Evolutionary conservation across 1,140 invertebrate species (phyloP).

Genomic region (Hormaphis cornu): DNA sequence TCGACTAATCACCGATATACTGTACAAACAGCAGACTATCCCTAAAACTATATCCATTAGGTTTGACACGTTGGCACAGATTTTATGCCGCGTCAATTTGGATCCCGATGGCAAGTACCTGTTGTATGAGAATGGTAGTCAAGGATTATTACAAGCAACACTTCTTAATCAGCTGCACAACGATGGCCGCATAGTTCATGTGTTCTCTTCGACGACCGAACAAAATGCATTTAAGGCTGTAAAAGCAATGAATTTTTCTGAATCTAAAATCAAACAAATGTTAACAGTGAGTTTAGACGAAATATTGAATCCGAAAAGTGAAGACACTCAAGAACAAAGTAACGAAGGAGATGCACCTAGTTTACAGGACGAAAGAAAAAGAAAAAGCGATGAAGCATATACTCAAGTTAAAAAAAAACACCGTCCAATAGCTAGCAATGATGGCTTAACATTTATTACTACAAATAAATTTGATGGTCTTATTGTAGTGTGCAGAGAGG

Average conservation of each 20-base stretch:
- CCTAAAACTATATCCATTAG: slow-evolving; percentile 69
- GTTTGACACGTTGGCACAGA: slow-evolving; percentile 77
- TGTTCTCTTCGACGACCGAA: slow-evolving; percentile 67
- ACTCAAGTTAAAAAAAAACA: slow-evolving; percentile 27
- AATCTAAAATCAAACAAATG: slow-evolving; percentile 56
- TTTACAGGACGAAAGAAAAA: slow-evolving; percentile 37
- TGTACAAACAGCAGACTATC: slow-evolving; percentile 56
- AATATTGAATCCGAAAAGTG: neutral
- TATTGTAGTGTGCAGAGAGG: slow-evolving; percentile 70
- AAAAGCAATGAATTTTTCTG: slow-evolving; percentile 63
- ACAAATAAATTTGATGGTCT: slow-evolving; percentile 61
- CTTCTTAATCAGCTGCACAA: slow-evolving; percentile 63
- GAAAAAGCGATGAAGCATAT: slow-evolving; percentile 33
- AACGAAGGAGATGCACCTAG: slow-evolving; percentile 10
- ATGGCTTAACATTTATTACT: slow-evolving; percentile 49
- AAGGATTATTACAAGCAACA: slow-evolving; percentile 70
- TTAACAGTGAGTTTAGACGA: slow-evolving; percentile 52
- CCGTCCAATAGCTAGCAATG: slow-evolving; percentile 29
- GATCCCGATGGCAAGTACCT: slow-evolving; percentile 66
- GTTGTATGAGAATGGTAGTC: slow-evolving; percentile 77
- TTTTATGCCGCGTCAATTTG: slow-evolving; percentile 71
- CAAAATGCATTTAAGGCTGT: slow-evolving; percentile 67
- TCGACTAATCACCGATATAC: slow-evolving; percentile 63
- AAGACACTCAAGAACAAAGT: slow-evolving; percentile 14
- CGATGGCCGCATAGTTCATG: slow-evolving; percentile 56